A percentile compares a stretch with the other conserved stretches of the same genome.
Evolutionary conservation across 2,888 invertebrate genomes (phyloP).

Genomic region (Heliconius hortense): DNA sequence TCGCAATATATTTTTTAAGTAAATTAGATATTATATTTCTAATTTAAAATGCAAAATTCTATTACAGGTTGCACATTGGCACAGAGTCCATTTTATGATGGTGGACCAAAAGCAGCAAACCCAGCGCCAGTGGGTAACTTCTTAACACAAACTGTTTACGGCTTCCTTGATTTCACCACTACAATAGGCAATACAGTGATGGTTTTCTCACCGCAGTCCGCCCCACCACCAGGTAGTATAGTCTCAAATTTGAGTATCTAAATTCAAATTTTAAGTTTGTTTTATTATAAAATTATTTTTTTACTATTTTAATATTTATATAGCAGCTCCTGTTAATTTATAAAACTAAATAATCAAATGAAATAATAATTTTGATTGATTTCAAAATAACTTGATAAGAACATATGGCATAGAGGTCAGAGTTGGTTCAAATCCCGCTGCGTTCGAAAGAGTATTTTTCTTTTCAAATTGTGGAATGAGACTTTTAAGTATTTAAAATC

Average conservation of each 20-base stretch:
- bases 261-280: background rate
- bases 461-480: too few species aligned
- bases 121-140: constrained; percentile 52
- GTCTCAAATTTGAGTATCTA: constrained; percentile 14
- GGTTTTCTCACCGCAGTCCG: constrained; percentile 95
- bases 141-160: constrained; percentile 95
- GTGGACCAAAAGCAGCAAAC: constrained; percentile 45
- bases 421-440: too few species aligned
- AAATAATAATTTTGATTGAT: too few species aligned
- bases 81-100: constrained; percentile 57
- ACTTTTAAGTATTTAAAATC: background rate
- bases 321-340: background rate
- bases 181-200: constrained; percentile 97
- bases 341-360: background rate
- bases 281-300: background rate
- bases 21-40: background rate
- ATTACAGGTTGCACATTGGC: constrained; percentile 50
- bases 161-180: constrained; percentile 96
- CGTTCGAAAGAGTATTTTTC: too few species aligned
- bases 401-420: too few species aligned
- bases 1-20: too few species aligned
- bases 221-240: constrained; percentile 84
- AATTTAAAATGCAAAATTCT: background rate
- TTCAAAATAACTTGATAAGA: too few species aligned
- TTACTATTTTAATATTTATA: background rate